Evolutionary conservation across 2,797 vertebrate genomes (phyloP).

Genomic region (Crypturellus tataupa): DNA sequence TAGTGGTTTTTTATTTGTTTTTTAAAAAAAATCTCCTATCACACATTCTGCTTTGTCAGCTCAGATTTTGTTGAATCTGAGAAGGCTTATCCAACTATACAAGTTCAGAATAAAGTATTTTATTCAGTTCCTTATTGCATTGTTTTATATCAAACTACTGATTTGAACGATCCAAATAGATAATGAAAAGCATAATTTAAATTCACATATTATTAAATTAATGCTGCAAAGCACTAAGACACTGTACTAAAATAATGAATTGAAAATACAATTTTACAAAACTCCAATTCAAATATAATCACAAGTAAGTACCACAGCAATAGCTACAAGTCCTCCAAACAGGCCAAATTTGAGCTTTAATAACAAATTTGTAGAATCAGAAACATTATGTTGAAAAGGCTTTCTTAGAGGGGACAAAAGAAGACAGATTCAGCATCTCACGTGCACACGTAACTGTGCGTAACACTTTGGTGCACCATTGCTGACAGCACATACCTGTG

Average conservation of each 20-base stretch:
- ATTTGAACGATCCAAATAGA: background rate
- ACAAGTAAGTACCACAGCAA: background rate
- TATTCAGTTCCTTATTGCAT: background rate
- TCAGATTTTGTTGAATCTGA: background rate
- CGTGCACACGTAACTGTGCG: background rate
- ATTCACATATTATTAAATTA: background rate
- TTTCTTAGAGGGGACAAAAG: slow-evolving; percentile 19
- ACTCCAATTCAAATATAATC: background rate
- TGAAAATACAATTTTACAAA: background rate
- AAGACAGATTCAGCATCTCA: background rate
- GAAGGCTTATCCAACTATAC: background rate
- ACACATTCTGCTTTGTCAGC: background rate
- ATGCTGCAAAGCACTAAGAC: background rate
- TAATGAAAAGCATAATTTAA: background rate
- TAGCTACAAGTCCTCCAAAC: background rate
- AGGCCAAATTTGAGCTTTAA: background rate
- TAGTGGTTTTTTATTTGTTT: background rate
- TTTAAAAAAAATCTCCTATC: background rate
- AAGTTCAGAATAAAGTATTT: background rate
- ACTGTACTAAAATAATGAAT: background rate
- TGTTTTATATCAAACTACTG: background rate
- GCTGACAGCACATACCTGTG: background rate
- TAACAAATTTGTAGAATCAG: background rate
- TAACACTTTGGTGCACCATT: background rate
- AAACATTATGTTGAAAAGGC: background rate